phyloP scores from a whole-genome alignment of 2,797 vertebrate species.

The Diplodus sargus region DNA sequence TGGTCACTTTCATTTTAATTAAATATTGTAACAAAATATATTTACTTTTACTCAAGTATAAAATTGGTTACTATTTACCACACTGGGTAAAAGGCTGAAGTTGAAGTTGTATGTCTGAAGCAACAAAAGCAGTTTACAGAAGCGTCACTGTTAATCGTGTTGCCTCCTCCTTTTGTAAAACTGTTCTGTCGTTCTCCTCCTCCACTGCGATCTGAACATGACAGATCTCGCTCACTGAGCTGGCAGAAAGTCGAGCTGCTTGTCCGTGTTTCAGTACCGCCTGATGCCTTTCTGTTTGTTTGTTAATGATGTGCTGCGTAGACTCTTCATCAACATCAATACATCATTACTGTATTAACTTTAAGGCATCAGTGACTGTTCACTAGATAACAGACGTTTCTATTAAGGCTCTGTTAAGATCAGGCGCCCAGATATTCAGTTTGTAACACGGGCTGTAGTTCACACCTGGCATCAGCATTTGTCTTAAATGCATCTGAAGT shows the following conservation, averaged over 20 bases:
- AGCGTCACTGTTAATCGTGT: conserved; percentile 18
- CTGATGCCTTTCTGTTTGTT: conserved; percentile 17
- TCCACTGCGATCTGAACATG: not conserved
- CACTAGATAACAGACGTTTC: not conserved
- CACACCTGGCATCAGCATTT: not conserved
- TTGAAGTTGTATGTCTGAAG: too few species aligned
- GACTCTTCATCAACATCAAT: conserved; percentile 26
- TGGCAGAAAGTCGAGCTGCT: conserved; percentile 26
- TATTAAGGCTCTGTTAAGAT: not conserved
- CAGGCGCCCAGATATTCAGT: not conserved
- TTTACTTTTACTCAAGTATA: too few species aligned
- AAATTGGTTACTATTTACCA: too few species aligned
- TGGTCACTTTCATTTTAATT: too few species aligned
- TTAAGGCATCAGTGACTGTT: conserved; percentile 16
- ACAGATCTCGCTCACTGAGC: conserved; percentile 8
- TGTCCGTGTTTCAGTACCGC: conserved; percentile 9
- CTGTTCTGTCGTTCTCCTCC: not conserved
- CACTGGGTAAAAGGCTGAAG: not conserved
- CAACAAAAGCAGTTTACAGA: conserved; percentile 4
- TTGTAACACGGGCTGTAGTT: not conserved
- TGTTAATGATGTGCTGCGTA: conserved; percentile 26
- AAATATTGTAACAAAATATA: too few species aligned
- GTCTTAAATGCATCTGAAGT: conserved; percentile 17
- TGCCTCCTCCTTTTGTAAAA: conserved; percentile 19
- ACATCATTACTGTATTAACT: conserved; percentile 43